Conservation (phyloP, 2,113 vertebrate genomes). For the Zosterops lateralis region DNA sequence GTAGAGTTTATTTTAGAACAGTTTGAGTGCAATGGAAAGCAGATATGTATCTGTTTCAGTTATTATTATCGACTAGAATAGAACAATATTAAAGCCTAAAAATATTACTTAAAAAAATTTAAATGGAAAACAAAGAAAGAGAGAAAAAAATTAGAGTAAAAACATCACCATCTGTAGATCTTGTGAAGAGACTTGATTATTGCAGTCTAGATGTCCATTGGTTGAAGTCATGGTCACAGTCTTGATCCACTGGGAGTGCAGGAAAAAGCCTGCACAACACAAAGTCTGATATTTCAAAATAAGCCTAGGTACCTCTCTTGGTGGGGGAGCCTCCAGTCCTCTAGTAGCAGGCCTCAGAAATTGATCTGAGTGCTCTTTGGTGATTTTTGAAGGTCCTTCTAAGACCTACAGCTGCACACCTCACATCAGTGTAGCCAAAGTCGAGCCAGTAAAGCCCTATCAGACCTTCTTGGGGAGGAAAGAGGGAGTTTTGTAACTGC, state of each 20-base stretch:
- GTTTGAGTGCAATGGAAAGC: neutral
- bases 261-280: neutral
- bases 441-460: accelerated
- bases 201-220: neutral
- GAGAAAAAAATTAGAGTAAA: neutral
- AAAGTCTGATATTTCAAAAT: neutral
- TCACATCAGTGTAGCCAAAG: neutral
- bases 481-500: neutral
- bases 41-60: neutral
- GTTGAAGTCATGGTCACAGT: accelerated
- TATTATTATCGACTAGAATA: neutral
- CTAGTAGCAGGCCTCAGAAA: neutral
- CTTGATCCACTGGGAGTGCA: accelerated
- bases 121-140: neutral
- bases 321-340: neutral
- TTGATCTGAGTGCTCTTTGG: neutral
- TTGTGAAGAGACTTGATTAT: neutral
- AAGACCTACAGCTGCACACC: neutral
- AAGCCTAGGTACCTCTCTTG: neutral
- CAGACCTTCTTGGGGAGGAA: neutral
- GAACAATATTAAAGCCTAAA: neutral
- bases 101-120: neutral
- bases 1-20: neutral
- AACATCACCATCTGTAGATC: neutral
- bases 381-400: neutral